Base-by-base conservation (phyloP, 2,113 vertebrate species). In the Nyctibius bracteatus region DNA sequence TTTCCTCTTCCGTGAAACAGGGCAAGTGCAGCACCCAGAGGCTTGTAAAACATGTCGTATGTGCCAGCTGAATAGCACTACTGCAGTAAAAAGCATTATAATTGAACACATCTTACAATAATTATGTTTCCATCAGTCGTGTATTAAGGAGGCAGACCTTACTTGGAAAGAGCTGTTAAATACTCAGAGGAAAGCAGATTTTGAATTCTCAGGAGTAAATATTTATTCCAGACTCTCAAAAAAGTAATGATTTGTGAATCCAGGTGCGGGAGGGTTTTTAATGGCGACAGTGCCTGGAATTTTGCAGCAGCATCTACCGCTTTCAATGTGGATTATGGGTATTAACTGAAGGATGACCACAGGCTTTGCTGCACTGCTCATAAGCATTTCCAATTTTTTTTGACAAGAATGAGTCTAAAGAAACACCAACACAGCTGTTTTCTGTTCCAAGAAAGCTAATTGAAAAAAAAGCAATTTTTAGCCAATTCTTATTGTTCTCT, bases 21-120 rank as follows among this genome's bases (percentile, higher is more conserved):
- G 88, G 59, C 90, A 88, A 95, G 41, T 67, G 67, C 70, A 93
- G 85, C 82, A 92, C 80, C 43, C 55, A 79, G 80, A 95, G 80
- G 55, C 65, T 79, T 90, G 65, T 78, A 86, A 90, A 90, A 71
- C 47, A 24, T 31, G 25, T 67, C 5, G 1, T 51, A 41, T 54
- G 44, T 79, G 66, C 71, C 73, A 57, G 71, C 47, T 80, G 66
- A 61, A 58, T 13, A 47, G 62, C 1, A 8, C 41, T 75, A 44
- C 63, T 63, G 80, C 39, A 59, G 55, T 17, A 71, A 75, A 74
- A 93, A 81, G 57, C 57, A 68, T 46, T 66, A 30, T 41, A 86
- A 74, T 2, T 84, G 57, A 84, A 74, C 55, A 61, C 57, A 72
- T 71, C 80, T 82, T 82, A 65, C 25, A 88, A 17, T n/a, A 24